These are phyloP conservation scores for Drosophila trapezifrons DNA, from an alignment of 1,140 invertebrate species.

Conservation along the genomic window DNA sequence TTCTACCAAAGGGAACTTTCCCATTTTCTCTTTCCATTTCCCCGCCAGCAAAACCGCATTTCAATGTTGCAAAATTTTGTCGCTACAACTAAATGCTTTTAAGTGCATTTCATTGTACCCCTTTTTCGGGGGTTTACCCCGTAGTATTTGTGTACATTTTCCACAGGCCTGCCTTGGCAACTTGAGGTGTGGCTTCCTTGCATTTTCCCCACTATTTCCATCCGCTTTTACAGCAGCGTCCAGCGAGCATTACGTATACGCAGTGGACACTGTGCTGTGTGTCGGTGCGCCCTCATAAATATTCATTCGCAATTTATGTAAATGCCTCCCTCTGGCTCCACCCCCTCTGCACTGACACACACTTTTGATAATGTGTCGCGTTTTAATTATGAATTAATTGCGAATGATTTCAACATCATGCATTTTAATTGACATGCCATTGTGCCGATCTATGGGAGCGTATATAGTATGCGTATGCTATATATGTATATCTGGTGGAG, in stretches of 20 bases:
- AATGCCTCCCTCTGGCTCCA: conserved; percentile 35
- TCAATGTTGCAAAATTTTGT: conserved; percentile 69
- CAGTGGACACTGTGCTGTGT: conserved; percentile 12
- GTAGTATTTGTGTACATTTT: conserved; percentile 15
- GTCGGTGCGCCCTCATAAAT: conserved; percentile 62
- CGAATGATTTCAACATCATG: conserved; percentile 81
- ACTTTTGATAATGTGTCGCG: conserved; percentile 79
- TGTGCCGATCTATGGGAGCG: conserved; percentile 49
- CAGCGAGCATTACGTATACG: conserved; percentile 18
- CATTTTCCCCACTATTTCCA: not conserved
- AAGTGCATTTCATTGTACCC: conserved; percentile 72
- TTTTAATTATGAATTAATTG: conserved; percentile 82
- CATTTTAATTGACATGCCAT: conserved; percentile 81
- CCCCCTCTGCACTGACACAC: conserved; percentile 6
- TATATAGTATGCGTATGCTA: conserved; percentile 13
- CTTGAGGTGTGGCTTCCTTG: conserved; percentile 38
- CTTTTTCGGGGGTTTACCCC: conserved; percentile 7
- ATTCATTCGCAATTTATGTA: conserved; percentile 77
- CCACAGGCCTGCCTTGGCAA: conserved; percentile 8
- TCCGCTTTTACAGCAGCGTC: conserved; percentile 2
- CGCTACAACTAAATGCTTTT: conserved; percentile 81
- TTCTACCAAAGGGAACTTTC: no score
- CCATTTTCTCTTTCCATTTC: conserved; percentile 2
- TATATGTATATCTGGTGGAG: conserved; percentile 45
- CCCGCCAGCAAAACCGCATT: conserved; percentile 52